These are phyloP conservation scores for Bucorvus abyssinicus DNA, from an alignment of 2,797 vertebrate species.

Conservation along the genomic window DNA sequence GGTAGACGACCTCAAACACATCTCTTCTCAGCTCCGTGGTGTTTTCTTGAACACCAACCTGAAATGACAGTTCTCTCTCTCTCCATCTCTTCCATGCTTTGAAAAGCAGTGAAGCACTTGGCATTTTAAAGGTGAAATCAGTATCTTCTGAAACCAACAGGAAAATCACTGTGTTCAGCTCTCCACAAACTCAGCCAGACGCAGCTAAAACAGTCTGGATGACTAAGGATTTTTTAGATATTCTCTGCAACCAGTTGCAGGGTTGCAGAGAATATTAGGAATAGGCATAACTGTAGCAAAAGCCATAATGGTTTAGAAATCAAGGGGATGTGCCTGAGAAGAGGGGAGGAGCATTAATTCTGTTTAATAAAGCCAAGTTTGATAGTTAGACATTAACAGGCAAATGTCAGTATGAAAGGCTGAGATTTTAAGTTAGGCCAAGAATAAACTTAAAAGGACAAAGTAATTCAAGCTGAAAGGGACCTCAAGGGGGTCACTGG, in stretches of 20 bases:
- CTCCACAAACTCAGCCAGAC: neutral
- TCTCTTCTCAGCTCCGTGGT: neutral
- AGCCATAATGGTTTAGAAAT: neutral
- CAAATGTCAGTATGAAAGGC: neutral
- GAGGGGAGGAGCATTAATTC: neutral
- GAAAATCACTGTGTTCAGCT: neutral
- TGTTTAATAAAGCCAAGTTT: neutral
- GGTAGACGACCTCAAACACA: neutral
- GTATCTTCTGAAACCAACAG: neutral
- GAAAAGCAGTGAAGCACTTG: neutral
- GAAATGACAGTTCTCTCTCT: neutral
- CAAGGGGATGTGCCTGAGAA: neutral
- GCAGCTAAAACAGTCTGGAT: neutral
- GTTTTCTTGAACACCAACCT: neutral
- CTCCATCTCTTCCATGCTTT: neutral
- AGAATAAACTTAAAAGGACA: neutral
- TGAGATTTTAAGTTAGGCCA: neutral
- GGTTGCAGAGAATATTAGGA: neutral
- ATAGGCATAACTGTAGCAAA: neutral
- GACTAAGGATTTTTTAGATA: neutral
- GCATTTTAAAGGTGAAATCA: neutral
- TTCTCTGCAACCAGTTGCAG: neutral
- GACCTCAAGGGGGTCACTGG: neutral
- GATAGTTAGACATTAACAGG: neutral
- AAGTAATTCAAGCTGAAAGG: neutral